Evolutionary conservation across 2,888 invertebrate species (phyloP).

Genomic region (Thymelicus acteon): DNA sequence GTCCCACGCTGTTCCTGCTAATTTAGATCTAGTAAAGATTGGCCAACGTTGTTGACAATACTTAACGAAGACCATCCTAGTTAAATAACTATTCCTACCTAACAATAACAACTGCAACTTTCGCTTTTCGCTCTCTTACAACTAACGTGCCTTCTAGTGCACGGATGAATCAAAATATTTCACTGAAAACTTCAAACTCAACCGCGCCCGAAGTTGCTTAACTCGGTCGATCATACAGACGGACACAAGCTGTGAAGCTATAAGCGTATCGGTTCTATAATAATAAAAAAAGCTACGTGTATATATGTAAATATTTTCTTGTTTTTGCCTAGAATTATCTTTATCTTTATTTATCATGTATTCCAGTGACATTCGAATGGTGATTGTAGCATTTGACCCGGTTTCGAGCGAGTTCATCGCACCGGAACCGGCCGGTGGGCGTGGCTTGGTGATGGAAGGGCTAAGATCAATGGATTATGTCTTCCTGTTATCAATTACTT

Average conservation of each 20-base stretch:
- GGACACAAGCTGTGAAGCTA: neutral
- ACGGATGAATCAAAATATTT: neutral
- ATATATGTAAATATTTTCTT: neutral
- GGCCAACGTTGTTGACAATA: too few species aligned
- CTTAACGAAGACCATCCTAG: too few species aligned
- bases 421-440: conserved; percentile 55
- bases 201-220: neutral
- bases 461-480: conserved; percentile 38
- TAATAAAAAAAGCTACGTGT: too few species aligned
- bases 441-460: conserved; percentile 53
- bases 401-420: conserved; percentile 61
- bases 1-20: too few species aligned
- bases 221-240: neutral
- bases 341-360: neutral
- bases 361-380: conserved; percentile 24
- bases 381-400: conserved; percentile 53
- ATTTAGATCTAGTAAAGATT: too few species aligned
- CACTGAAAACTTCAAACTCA: neutral
- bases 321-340: too few species aligned
- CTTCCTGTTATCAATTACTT: conserved; percentile 11
- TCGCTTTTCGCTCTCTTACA: neutral
- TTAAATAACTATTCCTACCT: too few species aligned
- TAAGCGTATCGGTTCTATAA: neutral
- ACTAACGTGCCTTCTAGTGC: neutral
- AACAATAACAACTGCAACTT: neutral